Evolutionary conservation across 2,113 vertebrate genomes (phyloP).

Genomic region (Macrotis lagotis): DNA sequence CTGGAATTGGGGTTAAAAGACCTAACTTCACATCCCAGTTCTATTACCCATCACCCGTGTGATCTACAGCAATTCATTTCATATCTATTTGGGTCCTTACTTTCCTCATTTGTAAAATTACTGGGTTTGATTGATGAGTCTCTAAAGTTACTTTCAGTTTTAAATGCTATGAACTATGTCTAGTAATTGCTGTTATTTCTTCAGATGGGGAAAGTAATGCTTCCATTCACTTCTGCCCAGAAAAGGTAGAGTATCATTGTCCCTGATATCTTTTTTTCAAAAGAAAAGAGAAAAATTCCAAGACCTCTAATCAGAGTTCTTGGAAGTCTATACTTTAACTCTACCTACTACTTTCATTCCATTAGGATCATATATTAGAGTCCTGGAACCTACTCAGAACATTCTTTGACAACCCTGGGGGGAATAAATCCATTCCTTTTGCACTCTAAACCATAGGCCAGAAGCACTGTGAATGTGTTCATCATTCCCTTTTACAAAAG

Average conservation of each 20-base stretch:
- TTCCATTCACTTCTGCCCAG: background rate
- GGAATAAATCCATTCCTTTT: background rate
- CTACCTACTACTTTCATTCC: background rate
- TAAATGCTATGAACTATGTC: background rate
- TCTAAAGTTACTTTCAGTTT: background rate
- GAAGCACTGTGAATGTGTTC: background rate
- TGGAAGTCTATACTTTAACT: background rate
- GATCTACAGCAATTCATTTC: background rate
- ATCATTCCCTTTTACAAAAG: background rate
- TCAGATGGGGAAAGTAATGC: background rate
- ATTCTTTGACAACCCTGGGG: background rate
- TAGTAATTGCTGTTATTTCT: background rate
- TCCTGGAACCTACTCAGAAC: background rate
- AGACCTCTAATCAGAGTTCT: background rate
- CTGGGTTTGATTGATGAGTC: background rate
- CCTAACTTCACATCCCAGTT: background rate
- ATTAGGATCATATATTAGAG: background rate
- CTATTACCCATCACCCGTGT: background rate
- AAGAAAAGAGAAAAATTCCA: background rate
- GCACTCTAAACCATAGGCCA: background rate
- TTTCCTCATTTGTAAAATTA: background rate
- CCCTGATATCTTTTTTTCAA: background rate
- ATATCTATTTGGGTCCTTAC: background rate
- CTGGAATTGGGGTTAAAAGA: background rate
- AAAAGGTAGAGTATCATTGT: background rate